Evolutionary conservation across 2,888 invertebrate genomes (phyloP).

Genomic region (Cerceris ruficornis): DNA sequence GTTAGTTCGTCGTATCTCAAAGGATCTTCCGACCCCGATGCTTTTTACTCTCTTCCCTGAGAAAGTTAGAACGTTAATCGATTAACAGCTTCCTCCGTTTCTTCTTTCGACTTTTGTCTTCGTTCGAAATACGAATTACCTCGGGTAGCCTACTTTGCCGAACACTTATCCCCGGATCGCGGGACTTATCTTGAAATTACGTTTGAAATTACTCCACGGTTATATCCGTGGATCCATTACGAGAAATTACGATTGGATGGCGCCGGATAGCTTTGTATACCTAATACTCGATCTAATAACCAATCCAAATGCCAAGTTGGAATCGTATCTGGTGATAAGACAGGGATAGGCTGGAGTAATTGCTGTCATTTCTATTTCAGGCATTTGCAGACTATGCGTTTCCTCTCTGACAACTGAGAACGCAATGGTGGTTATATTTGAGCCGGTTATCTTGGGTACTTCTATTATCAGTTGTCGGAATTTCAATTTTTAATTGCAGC

Average conservation of each 20-base stretch:
- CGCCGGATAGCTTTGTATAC: neutral
- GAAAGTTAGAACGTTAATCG: slow-evolving; percentile 16
- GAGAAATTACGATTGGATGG: slow-evolving; percentile 29
- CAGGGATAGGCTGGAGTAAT: neutral
- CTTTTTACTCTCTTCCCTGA: neutral
- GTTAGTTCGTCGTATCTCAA: neutral
- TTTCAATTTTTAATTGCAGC: no score
- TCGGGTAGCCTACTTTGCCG: slow-evolving; percentile 38
- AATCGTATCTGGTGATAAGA: slow-evolving; percentile 10
- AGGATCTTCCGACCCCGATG: neutral
- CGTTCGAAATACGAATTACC: slow-evolving; percentile 3
- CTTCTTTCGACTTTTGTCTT: slow-evolving; percentile 39
- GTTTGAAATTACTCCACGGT: slow-evolving; percentile 27
- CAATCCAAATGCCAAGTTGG: slow-evolving; percentile 1
- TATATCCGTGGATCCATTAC: slow-evolving; percentile 29
- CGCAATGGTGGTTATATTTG: no score
- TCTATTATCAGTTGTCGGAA: no score
- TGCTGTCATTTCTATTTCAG: slow-evolving; percentile 1
- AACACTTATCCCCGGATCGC: slow-evolving; percentile 40
- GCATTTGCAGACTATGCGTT: neutral
- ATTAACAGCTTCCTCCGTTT: slow-evolving; percentile 28
- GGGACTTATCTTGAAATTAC: slow-evolving; percentile 40
- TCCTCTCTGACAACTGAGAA: neutral
- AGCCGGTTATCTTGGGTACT: no score
- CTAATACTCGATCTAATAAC: slow-evolving; percentile 31